Evolutionary conservation across 2,113 vertebrate species (phyloP).

Genomic region (Platycercus adscitus): DNA sequence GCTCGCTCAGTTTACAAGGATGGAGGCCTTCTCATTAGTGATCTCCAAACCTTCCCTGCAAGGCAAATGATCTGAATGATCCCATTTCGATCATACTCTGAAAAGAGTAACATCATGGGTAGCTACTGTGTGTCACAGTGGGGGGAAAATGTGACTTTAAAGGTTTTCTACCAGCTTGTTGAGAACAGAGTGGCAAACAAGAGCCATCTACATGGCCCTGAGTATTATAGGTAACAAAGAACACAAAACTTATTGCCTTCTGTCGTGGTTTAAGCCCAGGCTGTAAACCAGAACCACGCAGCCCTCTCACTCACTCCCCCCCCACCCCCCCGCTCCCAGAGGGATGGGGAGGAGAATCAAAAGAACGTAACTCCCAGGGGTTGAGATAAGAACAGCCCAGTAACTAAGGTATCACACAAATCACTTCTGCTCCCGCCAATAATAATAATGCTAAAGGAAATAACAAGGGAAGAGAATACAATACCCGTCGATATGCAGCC

Average conservation of each 20-base stretch:
- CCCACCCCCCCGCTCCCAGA: too few species aligned
- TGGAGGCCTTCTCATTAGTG: background rate
- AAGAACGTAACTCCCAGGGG: too few species aligned
- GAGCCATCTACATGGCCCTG: background rate
- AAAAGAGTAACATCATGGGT: background rate
- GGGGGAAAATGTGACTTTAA: background rate
- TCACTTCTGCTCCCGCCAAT: too few species aligned
- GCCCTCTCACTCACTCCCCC: too few species aligned
- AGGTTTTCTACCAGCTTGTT: background rate
- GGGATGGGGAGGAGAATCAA: too few species aligned
- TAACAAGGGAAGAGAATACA: too few species aligned
- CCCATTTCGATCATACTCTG: background rate
- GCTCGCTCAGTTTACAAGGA: background rate
- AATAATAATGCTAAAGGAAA: too few species aligned
- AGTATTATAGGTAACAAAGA: background rate
- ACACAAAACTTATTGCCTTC: background rate
- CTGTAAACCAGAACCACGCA: too few species aligned
- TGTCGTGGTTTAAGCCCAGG: too few species aligned
- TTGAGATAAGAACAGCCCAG: too few species aligned
- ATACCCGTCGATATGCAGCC: too few species aligned
- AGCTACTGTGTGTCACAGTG: rapidly evolving
- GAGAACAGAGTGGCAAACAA: background rate
- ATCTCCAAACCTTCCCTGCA: background rate
- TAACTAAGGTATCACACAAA: too few species aligned
- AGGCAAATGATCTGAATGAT: background rate